These are phyloP conservation scores for Keiferia lycopersicella DNA, from an alignment of 2,888 invertebrate species.

Conservation along the genomic window DNA sequence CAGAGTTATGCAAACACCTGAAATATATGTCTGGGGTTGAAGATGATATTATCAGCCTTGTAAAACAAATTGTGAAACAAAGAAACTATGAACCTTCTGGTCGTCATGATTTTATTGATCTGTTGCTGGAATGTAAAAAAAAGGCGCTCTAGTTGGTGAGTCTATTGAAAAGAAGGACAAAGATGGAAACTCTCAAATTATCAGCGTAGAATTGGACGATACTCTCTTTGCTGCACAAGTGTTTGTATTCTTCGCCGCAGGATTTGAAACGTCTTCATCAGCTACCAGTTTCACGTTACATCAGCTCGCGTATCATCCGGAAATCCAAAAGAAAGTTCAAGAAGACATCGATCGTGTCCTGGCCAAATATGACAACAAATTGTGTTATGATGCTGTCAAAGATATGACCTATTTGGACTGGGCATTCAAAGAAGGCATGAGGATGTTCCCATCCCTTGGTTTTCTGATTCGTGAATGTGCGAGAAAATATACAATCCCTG, in stretches of 20 bases:
- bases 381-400: conserved; percentile 39
- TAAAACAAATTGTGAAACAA: conserved; percentile 37
- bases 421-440: conserved; percentile 37
- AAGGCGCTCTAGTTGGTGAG: conserved; percentile 35
- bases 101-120: conserved; percentile 68
- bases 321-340: conserved; percentile 37
- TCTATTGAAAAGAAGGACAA: conserved; percentile 33
- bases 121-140: conserved; percentile 41
- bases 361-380: conserved; percentile 35
- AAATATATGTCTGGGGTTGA: conserved; percentile 38
- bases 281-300: conserved; percentile 39
- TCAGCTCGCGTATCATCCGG: conserved; percentile 36
- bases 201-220: conserved; percentile 32
- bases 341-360: conserved; percentile 39
- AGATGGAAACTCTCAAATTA: conserved; percentile 33
- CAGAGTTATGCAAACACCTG: conserved; percentile 46
- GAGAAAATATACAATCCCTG: conserved; percentile 35
- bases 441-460: conserved; percentile 38
- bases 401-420: conserved; percentile 40
- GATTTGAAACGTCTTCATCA: conserved; percentile 41
- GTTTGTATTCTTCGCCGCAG: conserved; percentile 41
- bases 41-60: conserved; percentile 34
- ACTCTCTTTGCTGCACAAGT: conserved; percentile 38
- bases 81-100: conserved; percentile 51
- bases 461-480: conserved; percentile 35